These are phyloP conservation scores for Procavia capensis DNA, from an alignment of 2,113 vertebrate species.

Conservation along the genomic window DNA sequence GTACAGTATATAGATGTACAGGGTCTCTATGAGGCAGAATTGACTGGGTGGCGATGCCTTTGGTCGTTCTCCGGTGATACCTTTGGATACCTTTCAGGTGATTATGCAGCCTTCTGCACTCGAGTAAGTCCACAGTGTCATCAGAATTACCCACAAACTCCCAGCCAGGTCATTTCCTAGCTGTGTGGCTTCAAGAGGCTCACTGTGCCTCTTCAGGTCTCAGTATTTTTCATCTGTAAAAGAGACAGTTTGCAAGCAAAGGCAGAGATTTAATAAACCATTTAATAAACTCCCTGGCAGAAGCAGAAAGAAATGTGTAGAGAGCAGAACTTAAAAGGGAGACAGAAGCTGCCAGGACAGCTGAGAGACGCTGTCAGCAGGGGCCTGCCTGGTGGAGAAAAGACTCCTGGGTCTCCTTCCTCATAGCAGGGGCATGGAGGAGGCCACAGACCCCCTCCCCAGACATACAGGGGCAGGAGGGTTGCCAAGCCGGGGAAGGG, in stretches of 20 bases:
- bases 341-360: background rate
- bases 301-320: slow-evolving; percentile 19
- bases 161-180: background rate
- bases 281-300: slow-evolving; percentile 74
- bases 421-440: background rate
- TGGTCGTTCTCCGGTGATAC: too few species aligned
- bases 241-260: slow-evolving; percentile 62
- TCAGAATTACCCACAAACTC: background rate
- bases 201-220: background rate
- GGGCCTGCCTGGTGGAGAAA: slow-evolving; percentile 2
- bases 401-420: slow-evolving; percentile 47
- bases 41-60: too few species aligned
- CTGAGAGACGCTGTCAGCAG: slow-evolving; percentile 30
- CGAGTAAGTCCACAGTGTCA: background rate
- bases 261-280: slow-evolving; percentile 70
- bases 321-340: slow-evolving; percentile 8
- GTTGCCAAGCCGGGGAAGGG: background rate
- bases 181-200: background rate
- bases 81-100: background rate
- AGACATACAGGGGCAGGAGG: background rate
- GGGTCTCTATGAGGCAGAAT: too few species aligned
- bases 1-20: too few species aligned
- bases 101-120: background rate
- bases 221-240: slow-evolving; percentile 13
- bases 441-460: background rate